phyloP scores from a whole-genome alignment of 1,140 invertebrate genomes.

The Leptopilina boulardi region DNA sequence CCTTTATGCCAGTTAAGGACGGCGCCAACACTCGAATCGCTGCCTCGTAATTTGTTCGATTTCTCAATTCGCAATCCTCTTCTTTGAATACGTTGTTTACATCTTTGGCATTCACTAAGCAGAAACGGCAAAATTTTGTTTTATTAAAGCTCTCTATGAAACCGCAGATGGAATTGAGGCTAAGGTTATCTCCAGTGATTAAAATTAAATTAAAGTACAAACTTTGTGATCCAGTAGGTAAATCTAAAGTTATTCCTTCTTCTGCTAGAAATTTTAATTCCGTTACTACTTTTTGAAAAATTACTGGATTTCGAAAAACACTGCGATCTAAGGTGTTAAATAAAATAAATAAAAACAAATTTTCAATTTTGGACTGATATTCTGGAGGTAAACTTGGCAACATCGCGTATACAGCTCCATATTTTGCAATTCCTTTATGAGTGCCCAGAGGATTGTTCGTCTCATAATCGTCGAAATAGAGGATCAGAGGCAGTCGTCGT shows the following conservation, averaged over 20 bases:
- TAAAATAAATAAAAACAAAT: slow-evolving; percentile 30
- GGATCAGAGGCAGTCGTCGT: not conserved
- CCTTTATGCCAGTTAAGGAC: not conserved
- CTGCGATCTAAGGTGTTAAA: slow-evolving; percentile 16
- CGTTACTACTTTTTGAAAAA: not conserved
- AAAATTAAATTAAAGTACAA: slow-evolving; percentile 21
- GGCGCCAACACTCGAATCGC: not conserved
- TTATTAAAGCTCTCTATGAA: slow-evolving; percentile 32
- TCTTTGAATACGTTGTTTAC: slow-evolving; percentile 23
- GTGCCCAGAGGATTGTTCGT: not conserved
- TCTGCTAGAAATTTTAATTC: slow-evolving; percentile 2
- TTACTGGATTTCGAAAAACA: slow-evolving; percentile 24
- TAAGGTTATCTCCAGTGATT: slow-evolving; percentile 26
- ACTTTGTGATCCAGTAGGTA: not conserved
- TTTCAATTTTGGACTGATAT: slow-evolving; percentile 1
- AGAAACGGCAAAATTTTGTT: slow-evolving; percentile 48
- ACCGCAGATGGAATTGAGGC: slow-evolving; percentile 15
- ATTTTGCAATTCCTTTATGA: slow-evolving; percentile 33
- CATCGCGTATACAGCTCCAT: slow-evolving; percentile 19
- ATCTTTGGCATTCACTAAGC: slow-evolving; percentile 61
- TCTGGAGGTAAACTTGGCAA: slow-evolving; percentile 25
- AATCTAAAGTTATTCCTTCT: slow-evolving; percentile 6
- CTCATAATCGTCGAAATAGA: slow-evolving; percentile 26
- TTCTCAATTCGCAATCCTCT: slow-evolving; percentile 30
- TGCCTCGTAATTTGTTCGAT: slow-evolving; percentile 17